Conservation (phyloP, 2,797 vertebrate species). For the Tinamus major region DNA sequence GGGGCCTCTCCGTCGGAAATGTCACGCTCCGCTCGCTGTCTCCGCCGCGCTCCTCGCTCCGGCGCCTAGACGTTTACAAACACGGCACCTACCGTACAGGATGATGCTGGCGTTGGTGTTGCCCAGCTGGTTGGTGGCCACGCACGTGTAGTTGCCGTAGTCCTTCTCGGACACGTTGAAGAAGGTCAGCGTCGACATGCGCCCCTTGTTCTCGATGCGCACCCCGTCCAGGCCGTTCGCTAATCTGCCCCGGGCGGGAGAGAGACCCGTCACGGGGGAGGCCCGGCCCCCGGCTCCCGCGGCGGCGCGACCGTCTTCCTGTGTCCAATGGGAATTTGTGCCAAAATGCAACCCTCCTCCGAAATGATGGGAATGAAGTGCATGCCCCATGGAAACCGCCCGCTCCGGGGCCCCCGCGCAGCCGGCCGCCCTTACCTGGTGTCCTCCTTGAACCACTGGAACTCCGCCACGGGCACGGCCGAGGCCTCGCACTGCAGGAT, state of each 20-base stretch:
- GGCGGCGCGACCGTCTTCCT: no score
- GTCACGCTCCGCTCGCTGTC: no score
- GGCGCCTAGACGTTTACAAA: no score
- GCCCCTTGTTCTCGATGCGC: slow-evolving; percentile 87
- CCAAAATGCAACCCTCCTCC: no score
- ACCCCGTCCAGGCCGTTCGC: slow-evolving; percentile 87
- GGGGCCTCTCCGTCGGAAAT: no score
- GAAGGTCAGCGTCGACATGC: slow-evolving; percentile 91
- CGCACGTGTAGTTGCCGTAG: slow-evolving; percentile 96
- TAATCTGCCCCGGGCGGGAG: slow-evolving; percentile 67
- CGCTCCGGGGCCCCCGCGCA: no score
- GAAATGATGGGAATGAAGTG: no score
- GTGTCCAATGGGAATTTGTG: no score
- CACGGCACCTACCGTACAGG: slow-evolving; percentile 87
- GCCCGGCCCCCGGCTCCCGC: no score
- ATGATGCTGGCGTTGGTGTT: slow-evolving; percentile 92
- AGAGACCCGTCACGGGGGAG: neutral
- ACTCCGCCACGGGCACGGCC: slow-evolving; percentile 90
- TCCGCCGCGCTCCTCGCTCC: no score
- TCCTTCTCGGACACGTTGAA: slow-evolving; percentile 95
- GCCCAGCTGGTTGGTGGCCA: slow-evolving; percentile 93
- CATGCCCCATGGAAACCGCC: no score
- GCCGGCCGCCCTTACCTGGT: slow-evolving; percentile 82
- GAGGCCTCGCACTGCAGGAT: slow-evolving; percentile 93
- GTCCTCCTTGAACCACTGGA: slow-evolving; percentile 98